phyloP scores from a whole-genome alignment of 2,888 invertebrate species.

The Dasypogon diadema region DNA sequence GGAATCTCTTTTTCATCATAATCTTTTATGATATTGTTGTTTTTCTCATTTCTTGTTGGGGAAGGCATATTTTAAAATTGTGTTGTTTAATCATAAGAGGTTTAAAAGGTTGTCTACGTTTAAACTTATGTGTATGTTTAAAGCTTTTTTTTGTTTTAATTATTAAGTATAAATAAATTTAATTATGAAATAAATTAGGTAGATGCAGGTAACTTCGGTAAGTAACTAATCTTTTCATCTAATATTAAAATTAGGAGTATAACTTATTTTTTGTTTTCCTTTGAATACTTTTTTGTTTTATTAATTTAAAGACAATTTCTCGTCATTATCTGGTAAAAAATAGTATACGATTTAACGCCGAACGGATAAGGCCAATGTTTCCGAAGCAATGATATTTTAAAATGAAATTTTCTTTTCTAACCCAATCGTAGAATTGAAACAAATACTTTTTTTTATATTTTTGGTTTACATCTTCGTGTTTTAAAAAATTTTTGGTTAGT shows the following conservation, averaged over 20 bases:
- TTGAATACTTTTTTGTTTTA: background rate
- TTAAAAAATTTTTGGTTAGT: slow-evolving; percentile 29
- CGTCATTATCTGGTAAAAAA: slow-evolving; percentile 35
- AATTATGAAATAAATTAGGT: slow-evolving; percentile 36
- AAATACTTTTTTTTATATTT: slow-evolving; percentile 33
- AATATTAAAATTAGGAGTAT: slow-evolving; percentile 9
- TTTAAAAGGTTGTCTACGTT: slow-evolving; percentile 26
- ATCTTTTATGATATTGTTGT: slow-evolving; percentile 58
- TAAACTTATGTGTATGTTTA: slow-evolving; percentile 42
- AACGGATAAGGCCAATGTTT: slow-evolving; percentile 3
- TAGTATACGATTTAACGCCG: slow-evolving; percentile 5
- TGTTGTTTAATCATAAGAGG: slow-evolving; percentile 47
- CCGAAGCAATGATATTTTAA: background rate
- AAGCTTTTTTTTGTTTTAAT: slow-evolving; percentile 38
- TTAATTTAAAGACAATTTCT: slow-evolving; percentile 49
- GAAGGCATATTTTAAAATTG: slow-evolving; percentile 49
- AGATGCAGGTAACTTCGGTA: slow-evolving; percentile 38
- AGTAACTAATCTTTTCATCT: slow-evolving; percentile 11
- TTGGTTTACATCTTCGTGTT: slow-evolving; percentile 45
- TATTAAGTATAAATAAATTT: slow-evolving; percentile 33
- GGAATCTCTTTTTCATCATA: slow-evolving; percentile 61
- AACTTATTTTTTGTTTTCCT: background rate
- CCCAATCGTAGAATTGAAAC: slow-evolving; percentile 35
- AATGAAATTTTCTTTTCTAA: slow-evolving; percentile 10
- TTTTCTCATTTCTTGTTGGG: slow-evolving; percentile 56